phyloP scores from a whole-genome alignment of 2,888 invertebrate species.

The Acronicta leporina region DNA sequence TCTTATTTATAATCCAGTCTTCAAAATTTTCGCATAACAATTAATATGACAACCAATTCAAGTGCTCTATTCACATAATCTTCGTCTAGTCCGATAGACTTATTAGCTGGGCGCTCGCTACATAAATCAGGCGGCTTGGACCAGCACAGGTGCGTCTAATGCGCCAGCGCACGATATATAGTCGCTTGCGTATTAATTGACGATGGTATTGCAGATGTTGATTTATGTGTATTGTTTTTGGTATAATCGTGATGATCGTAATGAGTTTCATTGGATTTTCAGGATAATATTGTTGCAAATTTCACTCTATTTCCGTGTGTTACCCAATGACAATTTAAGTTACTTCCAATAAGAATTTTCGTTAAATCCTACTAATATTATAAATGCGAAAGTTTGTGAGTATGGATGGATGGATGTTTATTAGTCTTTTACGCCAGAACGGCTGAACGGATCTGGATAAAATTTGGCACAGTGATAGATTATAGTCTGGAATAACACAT shows the following conservation, averaged over 20 bases:
- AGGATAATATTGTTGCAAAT: too few relatives aligned
- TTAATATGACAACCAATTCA: conserved; percentile 13
- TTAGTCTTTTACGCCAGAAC: too few relatives aligned
- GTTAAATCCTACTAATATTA: too few relatives aligned
- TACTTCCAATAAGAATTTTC: too few relatives aligned
- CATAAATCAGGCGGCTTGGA: conserved; percentile 54
- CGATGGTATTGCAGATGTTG: conserved; percentile 49
- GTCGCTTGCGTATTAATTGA: conserved; percentile 52
- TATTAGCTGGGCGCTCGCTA: conserved; percentile 42
- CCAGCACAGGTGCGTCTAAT: conserved; percentile 58
- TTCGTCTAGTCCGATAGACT: conserved; percentile 49
- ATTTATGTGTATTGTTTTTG: conserved; percentile 45
- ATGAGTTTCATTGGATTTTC: not conserved
- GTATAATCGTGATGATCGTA: conserved; percentile 12
- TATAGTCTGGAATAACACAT: too few relatives aligned
- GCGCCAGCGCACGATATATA: conserved; percentile 61
- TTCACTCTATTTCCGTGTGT: too few relatives aligned
- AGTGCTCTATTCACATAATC: conserved; percentile 48
- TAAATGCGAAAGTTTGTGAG: too few relatives aligned
- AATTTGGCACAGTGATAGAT: too few relatives aligned
- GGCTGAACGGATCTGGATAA: too few relatives aligned
- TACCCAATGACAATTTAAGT: too few relatives aligned
- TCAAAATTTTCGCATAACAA: not conserved
- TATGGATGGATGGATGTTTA: too few relatives aligned
- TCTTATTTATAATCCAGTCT: too few relatives aligned